Conservation (phyloP, 2,113 vertebrate genomes). For the Malurus alboscapulatus region DNA sequence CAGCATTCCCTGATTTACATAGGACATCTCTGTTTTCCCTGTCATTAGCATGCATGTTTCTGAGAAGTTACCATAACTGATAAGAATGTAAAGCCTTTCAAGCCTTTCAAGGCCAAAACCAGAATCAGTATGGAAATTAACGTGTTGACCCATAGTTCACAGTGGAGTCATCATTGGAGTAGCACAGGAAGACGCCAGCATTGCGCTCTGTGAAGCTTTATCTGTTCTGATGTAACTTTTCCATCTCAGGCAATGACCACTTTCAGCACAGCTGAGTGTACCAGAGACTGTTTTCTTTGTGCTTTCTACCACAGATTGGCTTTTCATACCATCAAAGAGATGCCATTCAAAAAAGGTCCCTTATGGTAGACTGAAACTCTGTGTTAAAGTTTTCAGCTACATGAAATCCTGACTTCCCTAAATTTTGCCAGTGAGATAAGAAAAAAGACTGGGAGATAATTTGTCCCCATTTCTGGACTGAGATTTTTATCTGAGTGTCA, state of each 20-base stretch:
- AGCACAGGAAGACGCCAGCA: background rate
- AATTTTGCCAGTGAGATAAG: background rate
- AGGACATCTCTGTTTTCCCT: background rate
- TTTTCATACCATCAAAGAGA: background rate
- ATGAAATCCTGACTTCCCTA: background rate
- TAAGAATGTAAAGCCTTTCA: background rate
- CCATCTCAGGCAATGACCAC: background rate
- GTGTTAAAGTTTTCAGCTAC: background rate
- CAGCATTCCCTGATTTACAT: background rate
- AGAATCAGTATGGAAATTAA: background rate
- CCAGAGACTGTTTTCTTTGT: background rate
- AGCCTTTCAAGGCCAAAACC: background rate
- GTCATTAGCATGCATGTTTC: background rate
- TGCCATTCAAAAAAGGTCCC: background rate
- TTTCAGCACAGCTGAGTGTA: background rate
- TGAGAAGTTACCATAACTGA: background rate
- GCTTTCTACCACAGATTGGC: background rate
- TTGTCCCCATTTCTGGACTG: background rate
- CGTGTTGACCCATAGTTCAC: background rate
- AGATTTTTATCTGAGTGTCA: background rate
- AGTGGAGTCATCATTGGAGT: background rate
- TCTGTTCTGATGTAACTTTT: background rate
- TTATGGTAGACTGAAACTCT: background rate
- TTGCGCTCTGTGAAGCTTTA: background rate
- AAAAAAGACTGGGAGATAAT: background rate